Conservation (phyloP, 2,797 vertebrate species). For the Percopsis omiscomaycus region DNA sequence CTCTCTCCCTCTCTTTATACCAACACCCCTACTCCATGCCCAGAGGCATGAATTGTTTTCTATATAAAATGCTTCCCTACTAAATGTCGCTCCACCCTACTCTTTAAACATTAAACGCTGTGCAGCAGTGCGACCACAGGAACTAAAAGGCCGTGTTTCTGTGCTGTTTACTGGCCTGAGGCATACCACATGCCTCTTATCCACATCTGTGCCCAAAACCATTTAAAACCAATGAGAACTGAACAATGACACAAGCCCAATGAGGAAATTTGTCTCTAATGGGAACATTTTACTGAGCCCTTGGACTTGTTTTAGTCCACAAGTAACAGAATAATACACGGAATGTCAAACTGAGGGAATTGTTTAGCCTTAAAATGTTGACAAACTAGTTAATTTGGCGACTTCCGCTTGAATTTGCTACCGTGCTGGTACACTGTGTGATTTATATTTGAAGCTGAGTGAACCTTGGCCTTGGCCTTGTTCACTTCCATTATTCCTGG, state of each 20-base stretch:
- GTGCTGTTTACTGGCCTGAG: conserved; percentile 69
- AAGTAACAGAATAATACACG: neutral
- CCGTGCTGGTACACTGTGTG: no score
- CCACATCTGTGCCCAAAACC: conserved; percentile 54
- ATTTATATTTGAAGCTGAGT: no score
- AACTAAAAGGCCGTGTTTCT: conserved; percentile 69
- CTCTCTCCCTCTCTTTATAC: conserved; percentile 19
- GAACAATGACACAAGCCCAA: conserved; percentile 41
- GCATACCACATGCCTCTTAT: conserved; percentile 63
- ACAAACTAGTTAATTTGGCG: no score
- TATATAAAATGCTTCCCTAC: conserved; percentile 78
- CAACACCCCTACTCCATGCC: conserved; percentile 47
- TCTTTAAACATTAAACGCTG: conserved; percentile 79
- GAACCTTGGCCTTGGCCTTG: no score
- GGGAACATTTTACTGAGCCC: conserved; percentile 11
- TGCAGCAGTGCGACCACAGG: conserved; percentile 69
- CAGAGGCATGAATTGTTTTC: conserved; percentile 45
- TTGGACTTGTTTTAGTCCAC: no score
- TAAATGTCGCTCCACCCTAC: conserved; percentile 79
- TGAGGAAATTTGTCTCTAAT: conserved; percentile 41
- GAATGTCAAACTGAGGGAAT: neutral
- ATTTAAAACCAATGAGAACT: conserved; percentile 45
- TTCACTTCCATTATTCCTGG: no score
- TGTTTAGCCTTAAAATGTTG: neutral
- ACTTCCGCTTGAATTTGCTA: no score